These are phyloP conservation scores for Sthenelais limicola DNA, from an alignment of 2,888 invertebrate genomes.

Conservation along the genomic window DNA sequence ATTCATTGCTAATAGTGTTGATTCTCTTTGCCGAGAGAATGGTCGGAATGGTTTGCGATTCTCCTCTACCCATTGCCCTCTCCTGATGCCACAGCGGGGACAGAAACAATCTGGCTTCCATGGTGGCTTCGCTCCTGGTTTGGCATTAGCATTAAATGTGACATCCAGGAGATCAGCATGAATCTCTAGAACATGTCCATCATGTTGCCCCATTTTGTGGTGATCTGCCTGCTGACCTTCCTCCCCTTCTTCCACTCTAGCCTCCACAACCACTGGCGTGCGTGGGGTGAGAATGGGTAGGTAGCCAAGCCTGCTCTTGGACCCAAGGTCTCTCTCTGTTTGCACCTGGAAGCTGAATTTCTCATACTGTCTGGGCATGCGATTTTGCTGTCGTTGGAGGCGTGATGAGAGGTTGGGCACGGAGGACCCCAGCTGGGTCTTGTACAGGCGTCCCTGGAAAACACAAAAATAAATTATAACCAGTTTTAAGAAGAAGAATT, in stretches of 20 bases:
- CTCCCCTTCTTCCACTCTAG: background rate
- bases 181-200: background rate
- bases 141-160: constrained; percentile 1
- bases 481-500: too few species aligned
- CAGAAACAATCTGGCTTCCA: constrained; percentile 38
- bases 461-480: too few species aligned
- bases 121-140: constrained; percentile 6
- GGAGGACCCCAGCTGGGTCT: constrained; percentile 22
- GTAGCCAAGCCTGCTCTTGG: too few species aligned
- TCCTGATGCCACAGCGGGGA: constrained; percentile 31
- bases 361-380: constrained; percentile 23
- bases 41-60: constrained; percentile 21
- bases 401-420: constrained; percentile 28
- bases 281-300: constrained; percentile 27
- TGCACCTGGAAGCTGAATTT: constrained; percentile 31
- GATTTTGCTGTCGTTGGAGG: constrained; percentile 10
- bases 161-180: constrained; percentile 1
- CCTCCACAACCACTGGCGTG: constrained; percentile 19
- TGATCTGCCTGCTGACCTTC: background rate
- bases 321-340: too few species aligned
- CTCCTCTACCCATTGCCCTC: constrained; percentile 22
- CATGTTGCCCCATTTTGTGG: background rate
- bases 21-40: constrained; percentile 31
- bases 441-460: constrained; percentile 28
- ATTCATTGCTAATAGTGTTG: too few species aligned